These are phyloP conservation scores for Sebastes diploproa DNA, from an alignment of 2,797 vertebrate genomes.

Conservation along the genomic window DNA sequence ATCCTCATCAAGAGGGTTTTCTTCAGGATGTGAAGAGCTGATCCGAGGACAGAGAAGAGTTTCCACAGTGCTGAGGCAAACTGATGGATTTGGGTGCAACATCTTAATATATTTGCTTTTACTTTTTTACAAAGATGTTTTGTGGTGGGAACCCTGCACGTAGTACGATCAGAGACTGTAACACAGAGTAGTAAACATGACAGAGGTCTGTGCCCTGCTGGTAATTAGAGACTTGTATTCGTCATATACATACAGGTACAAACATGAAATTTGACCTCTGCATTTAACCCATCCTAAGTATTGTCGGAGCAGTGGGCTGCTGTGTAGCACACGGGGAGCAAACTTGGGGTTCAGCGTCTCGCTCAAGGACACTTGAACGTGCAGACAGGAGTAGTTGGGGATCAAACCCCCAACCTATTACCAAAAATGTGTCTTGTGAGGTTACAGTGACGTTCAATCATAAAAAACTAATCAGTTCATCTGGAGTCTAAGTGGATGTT, in stretches of 20 bases:
- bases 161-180: neutral
- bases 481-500: too few relatives aligned
- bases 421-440: too few relatives aligned
- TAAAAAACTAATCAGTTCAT: too few relatives aligned
- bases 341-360: neutral
- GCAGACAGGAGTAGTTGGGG: neutral
- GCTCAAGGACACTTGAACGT: neutral
- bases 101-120: neutral
- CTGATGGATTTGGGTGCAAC: neutral
- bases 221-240: neutral
- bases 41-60: neutral
- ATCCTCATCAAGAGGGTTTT: neutral
- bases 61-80: neutral
- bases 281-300: neutral
- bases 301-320: neutral
- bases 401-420: neutral
- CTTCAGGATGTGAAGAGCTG: neutral
- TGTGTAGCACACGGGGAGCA: neutral
- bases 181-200: neutral
- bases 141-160: neutral
- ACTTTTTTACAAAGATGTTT: neutral
- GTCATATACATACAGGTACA: too few relatives aligned
- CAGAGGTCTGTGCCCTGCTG: neutral
- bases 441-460: too few relatives aligned
- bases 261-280: neutral